Percentiles rank a stretch among this genome's conserved stretches.
phyloP scores from a whole-genome alignment of 1,140 invertebrate species.

The Bursaphelenchus mucronatus region DNA sequence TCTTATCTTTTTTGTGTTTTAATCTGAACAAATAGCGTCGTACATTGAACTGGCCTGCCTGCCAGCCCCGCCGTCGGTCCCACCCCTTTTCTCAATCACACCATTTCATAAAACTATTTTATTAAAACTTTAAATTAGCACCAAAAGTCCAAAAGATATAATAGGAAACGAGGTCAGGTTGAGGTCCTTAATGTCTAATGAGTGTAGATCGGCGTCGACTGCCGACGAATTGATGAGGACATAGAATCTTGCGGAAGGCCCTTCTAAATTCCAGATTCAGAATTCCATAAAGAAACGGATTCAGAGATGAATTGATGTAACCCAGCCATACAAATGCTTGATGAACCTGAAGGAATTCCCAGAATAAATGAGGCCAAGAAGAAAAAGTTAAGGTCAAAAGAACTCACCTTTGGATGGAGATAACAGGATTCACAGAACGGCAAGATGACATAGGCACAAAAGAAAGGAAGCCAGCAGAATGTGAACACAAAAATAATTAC shows the following conservation, averaged over 20 bases:
- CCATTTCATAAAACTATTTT: too few species aligned
- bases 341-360: conserved; percentile 39
- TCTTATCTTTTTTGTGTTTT: too few species aligned
- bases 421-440: conserved; percentile 65
- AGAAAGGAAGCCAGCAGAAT: conserved; percentile 69
- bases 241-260: conserved; percentile 59
- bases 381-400: neutral
- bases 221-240: conserved; percentile 41
- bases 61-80: too few species aligned
- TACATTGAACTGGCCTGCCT: too few species aligned
- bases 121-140: too few species aligned
- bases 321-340: conserved; percentile 61
- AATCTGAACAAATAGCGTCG: too few species aligned
- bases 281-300: conserved; percentile 36
- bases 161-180: too few species aligned
- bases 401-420: conserved; percentile 56
- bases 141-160: too few species aligned
- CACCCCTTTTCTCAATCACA: too few species aligned
- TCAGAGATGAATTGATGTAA: conserved; percentile 55
- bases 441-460: conserved; percentile 68
- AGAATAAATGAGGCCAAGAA: neutral
- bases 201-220: conserved; percentile 20
- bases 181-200: conserved; percentile 4
- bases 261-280: conserved; percentile 57
- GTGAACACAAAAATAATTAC: conserved; percentile 70